phyloP scores from a whole-genome alignment of 1,140 invertebrate genomes.

The Aphaenogaster rudis region DNA sequence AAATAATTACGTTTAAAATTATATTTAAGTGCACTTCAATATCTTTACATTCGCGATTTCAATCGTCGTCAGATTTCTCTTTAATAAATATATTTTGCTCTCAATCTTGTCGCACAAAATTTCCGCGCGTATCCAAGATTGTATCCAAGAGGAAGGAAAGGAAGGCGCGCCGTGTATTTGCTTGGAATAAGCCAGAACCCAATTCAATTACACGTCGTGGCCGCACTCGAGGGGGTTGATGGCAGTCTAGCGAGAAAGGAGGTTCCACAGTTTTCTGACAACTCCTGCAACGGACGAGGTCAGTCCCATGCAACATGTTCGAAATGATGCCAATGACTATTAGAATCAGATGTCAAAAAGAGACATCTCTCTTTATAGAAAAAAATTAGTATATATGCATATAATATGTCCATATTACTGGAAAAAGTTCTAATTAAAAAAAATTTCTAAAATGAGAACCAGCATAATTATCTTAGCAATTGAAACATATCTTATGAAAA shows the following conservation, averaged over 20 bases:
- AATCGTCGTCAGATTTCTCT: conserved; percentile 21
- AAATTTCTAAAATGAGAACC: background rate
- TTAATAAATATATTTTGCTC: conserved; percentile 46
- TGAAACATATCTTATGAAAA: background rate
- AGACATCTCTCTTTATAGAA: conserved; percentile 18
- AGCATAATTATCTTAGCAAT: background rate
- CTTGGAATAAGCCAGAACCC: conserved; percentile 56
- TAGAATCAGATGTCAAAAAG: conserved; percentile 35
- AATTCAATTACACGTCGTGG: conserved; percentile 72
- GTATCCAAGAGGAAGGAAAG: conserved; percentile 44
- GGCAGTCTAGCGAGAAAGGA: conserved; percentile 21
- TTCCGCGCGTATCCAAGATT: conserved; percentile 42
- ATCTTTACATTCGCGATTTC: background rate
- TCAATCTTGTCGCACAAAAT: conserved; percentile 45
- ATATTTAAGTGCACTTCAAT: background rate
- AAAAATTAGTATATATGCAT: background rate
- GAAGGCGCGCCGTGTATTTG: conserved; percentile 50
- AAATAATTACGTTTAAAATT: background rate
- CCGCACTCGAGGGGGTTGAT: conserved; percentile 33
- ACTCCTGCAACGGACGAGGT: conserved; percentile 32
- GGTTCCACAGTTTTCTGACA: conserved; percentile 60
- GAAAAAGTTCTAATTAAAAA: background rate
- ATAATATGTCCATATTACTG: background rate
- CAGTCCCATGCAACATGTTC: conserved; percentile 56
- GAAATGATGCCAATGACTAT: conserved; percentile 51